Evolutionary conservation across 2,888 invertebrate genomes (phyloP), one percentile per base, ranked within the genome.

Genomic region (Drosophila seclusa): DNA sequence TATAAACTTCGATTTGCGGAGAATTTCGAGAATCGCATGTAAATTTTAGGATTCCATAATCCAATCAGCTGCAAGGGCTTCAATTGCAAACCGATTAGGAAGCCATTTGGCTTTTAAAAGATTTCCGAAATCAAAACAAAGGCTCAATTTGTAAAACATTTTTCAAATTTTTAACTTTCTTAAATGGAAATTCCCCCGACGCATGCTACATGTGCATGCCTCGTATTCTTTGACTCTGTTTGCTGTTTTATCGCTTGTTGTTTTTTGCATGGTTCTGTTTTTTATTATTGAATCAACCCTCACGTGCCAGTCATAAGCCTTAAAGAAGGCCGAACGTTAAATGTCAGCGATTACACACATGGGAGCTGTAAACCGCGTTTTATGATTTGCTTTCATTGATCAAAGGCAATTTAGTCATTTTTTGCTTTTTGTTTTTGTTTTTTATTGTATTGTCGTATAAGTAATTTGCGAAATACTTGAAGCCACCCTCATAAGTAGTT

Each of bases 291-390:
- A 40, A 50, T 45, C 73, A 76, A 82, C 79, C 82, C 79, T 82
- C 82, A 82, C 73, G 80, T 82, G 68, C 68, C 52, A 70, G 71
- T 24, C 80, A 64, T 80, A 80, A 82, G 71, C 58, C 78, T 76
- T 70, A 68, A 83, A 72, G 73, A 58, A 78, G 72, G 67, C 66
- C 78, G 67, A 70, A 76, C 63, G 84, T 71, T 83, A 85, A 89
- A 83, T 58, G 85, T 57, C 85, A 73, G 73, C 82, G 90, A 93
- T 92, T 91, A 91, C 92, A 91, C 93, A 92, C 93, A 92, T 92
- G 93, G 93, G 93, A 93, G 92, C 92, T 91, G 92, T 93, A 93
- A 85, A 92, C 92, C 92, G 89, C 92, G 89, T 91, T 91, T 91
- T 91, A 91, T 91, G 91, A 91, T 90, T 91, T 91, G 88, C 88